phyloP scores from a whole-genome alignment of 2,888 invertebrate genomes.

The Rhagonycha fulva region DNA sequence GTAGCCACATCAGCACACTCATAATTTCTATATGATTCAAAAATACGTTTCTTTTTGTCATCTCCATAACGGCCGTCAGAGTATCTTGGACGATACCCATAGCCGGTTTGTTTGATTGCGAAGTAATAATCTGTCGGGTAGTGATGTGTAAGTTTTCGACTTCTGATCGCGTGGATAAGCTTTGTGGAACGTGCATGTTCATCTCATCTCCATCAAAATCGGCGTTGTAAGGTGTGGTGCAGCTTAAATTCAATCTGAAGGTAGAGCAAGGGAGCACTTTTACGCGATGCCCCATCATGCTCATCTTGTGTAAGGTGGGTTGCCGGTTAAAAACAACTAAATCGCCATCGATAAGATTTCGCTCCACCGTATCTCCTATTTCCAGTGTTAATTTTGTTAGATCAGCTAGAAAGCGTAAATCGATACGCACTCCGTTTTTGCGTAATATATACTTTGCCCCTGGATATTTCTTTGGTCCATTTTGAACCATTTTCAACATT shows the following conservation, averaged over 20 bases:
- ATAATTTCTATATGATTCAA: slow-evolving; percentile 94
- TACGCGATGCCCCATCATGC: slow-evolving; percentile 99
- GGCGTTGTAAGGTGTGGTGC: slow-evolving; percentile 99
- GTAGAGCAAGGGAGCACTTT: slow-evolving; percentile 99
- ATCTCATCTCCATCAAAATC: slow-evolving; percentile 99
- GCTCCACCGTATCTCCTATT: slow-evolving; percentile 72
- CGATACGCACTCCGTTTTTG: slow-evolving; percentile 98
- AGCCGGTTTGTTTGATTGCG: slow-evolving; percentile 98
- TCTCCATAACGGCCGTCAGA: slow-evolving; percentile 95
- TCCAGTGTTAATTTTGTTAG: slow-evolving; percentile 96
- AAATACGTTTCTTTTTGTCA: slow-evolving; percentile 99
- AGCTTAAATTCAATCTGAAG: slow-evolving; percentile 95
- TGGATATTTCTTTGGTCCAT: slow-evolving; percentile 98
- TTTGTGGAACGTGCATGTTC: slow-evolving; percentile 99
- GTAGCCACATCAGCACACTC: slow-evolving; percentile 94
- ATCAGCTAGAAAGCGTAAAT: slow-evolving; percentile 97
- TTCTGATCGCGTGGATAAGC: slow-evolving; percentile 97
- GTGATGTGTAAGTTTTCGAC: slow-evolving; percentile 97
- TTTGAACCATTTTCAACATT: slow-evolving; percentile 89
- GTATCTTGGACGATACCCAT: slow-evolving; percentile 99
- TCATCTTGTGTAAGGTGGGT: slow-evolving; percentile 99
- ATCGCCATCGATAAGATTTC: slow-evolving; percentile 97
- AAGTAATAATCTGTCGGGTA: slow-evolving; percentile 92
- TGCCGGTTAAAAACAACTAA: slow-evolving; percentile 99
- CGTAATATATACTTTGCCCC: slow-evolving; percentile 99